phyloP scores from a whole-genome alignment of 2,113 vertebrate genomes.

The Phaethon lepturus region DNA sequence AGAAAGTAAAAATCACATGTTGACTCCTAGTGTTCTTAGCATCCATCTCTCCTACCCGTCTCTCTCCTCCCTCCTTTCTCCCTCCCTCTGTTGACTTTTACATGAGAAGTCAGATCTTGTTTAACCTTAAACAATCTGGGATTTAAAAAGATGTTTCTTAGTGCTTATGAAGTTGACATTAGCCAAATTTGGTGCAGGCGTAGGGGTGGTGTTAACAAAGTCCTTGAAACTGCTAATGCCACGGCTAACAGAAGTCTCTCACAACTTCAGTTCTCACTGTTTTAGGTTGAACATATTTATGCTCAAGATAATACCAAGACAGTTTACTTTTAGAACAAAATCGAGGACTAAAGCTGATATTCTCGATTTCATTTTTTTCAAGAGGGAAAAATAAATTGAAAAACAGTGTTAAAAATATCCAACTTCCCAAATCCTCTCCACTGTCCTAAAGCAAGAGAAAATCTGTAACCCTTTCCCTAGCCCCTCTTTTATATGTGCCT shows the following conservation, averaged over 20 bases:
- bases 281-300: background rate
- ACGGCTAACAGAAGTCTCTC: background rate
- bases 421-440: background rate
- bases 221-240: background rate
- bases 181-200: background rate
- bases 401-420: background rate
- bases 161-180: background rate
- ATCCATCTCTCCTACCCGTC: background rate
- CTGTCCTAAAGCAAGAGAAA: background rate
- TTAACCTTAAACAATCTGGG: background rate
- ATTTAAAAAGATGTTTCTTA: background rate
- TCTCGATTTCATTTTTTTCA: background rate
- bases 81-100: background rate
- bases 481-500: background rate
- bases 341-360: background rate
- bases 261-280: background rate
- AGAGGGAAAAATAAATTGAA: background rate
- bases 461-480: background rate
- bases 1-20: background rate
- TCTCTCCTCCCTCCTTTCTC: background rate
- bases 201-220: background rate
- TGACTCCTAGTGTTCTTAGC: background rate
- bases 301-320: background rate
- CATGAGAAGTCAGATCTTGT: background rate
- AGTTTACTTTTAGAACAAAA: background rate